Evolutionary conservation across 2,797 vertebrate genomes (phyloP).

Genomic region (Esox lucius): DNA sequence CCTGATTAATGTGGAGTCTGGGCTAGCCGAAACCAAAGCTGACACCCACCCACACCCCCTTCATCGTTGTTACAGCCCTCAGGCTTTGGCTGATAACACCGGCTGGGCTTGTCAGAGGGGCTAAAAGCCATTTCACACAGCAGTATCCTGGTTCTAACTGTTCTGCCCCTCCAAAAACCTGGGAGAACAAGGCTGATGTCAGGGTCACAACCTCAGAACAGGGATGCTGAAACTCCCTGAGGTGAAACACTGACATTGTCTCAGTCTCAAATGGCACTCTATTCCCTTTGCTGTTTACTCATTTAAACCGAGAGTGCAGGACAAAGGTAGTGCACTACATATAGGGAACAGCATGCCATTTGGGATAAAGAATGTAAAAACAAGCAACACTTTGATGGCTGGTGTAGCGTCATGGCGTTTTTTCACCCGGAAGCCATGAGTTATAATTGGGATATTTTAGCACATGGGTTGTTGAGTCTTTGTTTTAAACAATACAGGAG

Average conservation of each 20-base stretch:
- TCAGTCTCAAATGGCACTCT: not conserved
- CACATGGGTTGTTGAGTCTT: conserved; percentile 28
- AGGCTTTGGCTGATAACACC: conserved; percentile 46
- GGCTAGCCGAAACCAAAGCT: conserved; percentile 15
- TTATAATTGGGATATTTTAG: conserved; percentile 51
- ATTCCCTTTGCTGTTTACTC: not conserved
- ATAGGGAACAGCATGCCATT: not conserved
- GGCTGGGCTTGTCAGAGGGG: conserved; percentile 42
- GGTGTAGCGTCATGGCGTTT: conserved; percentile 27
- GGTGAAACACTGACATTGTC: conserved; percentile 16
- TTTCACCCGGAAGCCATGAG: conserved; percentile 55
- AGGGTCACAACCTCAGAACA: conserved; percentile 9
- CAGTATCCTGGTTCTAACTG: conserved; percentile 51
- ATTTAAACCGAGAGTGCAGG: not conserved
- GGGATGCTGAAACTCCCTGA: conserved; percentile 35
- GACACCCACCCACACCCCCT: conserved; percentile 2
- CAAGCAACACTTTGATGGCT: conserved; percentile 57
- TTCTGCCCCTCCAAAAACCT: conserved; percentile 40
- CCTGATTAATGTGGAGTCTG: conserved; percentile 34
- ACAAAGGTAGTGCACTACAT: not conserved
- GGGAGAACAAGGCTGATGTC: conserved; percentile 28
- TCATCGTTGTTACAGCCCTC: conserved; percentile 44
- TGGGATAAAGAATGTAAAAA: conserved; percentile 16
- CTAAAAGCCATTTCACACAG: conserved; percentile 63
- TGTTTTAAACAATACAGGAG: conserved; percentile 19